Base-by-base conservation (phyloP, 2,797 vertebrate genomes). In the Synanceia verrucosa region DNA sequence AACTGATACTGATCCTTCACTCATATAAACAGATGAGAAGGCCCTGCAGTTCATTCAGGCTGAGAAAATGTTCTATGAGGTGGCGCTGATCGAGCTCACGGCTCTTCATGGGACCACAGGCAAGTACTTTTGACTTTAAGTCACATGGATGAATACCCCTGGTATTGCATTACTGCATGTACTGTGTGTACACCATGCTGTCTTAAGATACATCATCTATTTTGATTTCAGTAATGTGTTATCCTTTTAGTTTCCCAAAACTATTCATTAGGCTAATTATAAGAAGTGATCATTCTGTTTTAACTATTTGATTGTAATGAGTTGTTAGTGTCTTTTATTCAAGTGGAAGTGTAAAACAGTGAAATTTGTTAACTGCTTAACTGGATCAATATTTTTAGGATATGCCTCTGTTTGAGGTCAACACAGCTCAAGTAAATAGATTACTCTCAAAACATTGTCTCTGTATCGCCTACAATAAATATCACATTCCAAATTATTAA, bases 11-110 rank as follows among this genome's bases (percentile, higher is more conserved):
- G 88, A 93, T 91, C 91, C 94, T 94, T 94, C 84, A 93, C 90
- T 79, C 76, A 80, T 84, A 91, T 89, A 93, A 94, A 94, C 93
- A 96, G 93, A 94, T 89, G 92, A 88, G 75, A 95, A 95, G 85
- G 93, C 87, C 9, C 91, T 92, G 21, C 73, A 83, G 91, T 94
- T 96, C 92, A 94, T 89, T 86, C 92, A 91, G 58, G 91, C 92
- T 39, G 93, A 95, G 75, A 95, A 95, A 87, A 95, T 94, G 94
- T 94, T 94, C 91, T 95, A 95, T 26, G 94, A 95, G 73, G 94
- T 94, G 90, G 91, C 92, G 64, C 70, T 92, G 89, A 92, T 94
- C 68, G 89, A 93, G 79, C 94, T 95, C 86, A 88, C 90, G 0
- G 89, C 89, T 83, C 84, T 93, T 39, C 91, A 81, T 60, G 88